Evolutionary conservation across 2,797 vertebrate genomes (phyloP), one percentile per base, ranked within the genome.

Genomic region (Chromis chromis): DNA sequence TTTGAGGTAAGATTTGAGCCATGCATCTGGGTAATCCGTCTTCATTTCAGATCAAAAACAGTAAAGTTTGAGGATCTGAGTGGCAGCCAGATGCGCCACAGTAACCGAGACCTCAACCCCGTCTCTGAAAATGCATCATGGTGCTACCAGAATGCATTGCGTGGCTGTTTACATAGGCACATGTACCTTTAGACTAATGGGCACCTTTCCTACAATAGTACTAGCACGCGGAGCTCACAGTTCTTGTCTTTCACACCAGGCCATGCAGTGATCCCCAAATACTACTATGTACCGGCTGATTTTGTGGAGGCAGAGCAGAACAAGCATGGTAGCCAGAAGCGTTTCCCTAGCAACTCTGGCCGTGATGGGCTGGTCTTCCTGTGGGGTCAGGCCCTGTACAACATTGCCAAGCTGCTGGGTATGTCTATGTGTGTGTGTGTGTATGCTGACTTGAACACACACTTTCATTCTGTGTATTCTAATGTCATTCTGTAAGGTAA

Each of bases 391-490:
- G 96, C 98, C 6, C 83, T 99, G 59, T 98, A 95, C 88, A 90
- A 96, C 93, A 98, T 99, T 22, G 96, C 97, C 70, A 97, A 94
- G 85, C 95, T 99, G 55, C 94, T 99, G 44, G 96, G 98, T 99
- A 93, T 86, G 96, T 84, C 17, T 64, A 9, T 33, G 36, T 66
- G 11, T 68, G 36, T 71, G 36, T 66, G 3, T 25, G 25, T 25
- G 25, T 62, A 42, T 58, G 50, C 48, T 11, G 22, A 46, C 66
- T 11, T 50, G 17, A 73, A 46, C 57, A 6, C 7, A 36, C 21
- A 0, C 8, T 24, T 13, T 33, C 9, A 58, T 28, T 68, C 19
- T 17, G 19, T 40, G 53, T 0, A 25, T 33, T 28, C 12, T 54
- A 39, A 31, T 25, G 4, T 68, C 25, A 17, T 6, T 54, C 33